Conservation (phyloP, 2,113 vertebrate species). For the Grus americana region DNA sequence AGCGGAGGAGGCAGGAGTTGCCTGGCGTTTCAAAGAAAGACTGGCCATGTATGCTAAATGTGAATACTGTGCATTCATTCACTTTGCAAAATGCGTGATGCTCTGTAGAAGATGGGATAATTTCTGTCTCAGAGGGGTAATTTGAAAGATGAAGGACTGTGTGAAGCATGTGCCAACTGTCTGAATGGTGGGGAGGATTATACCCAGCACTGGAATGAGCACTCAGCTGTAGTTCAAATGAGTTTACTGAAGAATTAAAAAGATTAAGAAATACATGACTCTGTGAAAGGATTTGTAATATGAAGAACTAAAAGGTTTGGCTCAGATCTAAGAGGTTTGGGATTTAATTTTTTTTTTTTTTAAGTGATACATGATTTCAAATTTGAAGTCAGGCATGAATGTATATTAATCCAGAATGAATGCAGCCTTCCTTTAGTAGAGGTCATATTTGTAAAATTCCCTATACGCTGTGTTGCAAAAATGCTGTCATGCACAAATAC, state of each 20-base stretch:
- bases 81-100: constrained; percentile 43
- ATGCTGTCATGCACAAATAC: neutral
- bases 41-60: constrained; percentile 44
- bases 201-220: constrained; percentile 56
- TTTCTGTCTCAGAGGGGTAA: constrained; percentile 69
- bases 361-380: neutral
- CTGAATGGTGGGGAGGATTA: constrained; percentile 68
- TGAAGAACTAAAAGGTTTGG: constrained; percentile 19
- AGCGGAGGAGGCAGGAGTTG: constrained; percentile 21
- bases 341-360: neutral
- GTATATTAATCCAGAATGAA: neutral
- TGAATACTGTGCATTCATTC: constrained; percentile 57
- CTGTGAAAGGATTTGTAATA: constrained; percentile 55
- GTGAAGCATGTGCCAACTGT: constrained; percentile 65
- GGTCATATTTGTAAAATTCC: neutral
- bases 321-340: constrained; percentile 49
- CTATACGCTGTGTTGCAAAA: neutral
- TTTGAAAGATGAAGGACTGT: constrained; percentile 70
- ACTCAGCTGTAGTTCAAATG: constrained; percentile 68
- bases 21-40: constrained; percentile 53
- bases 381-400: neutral
- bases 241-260: constrained; percentile 72
- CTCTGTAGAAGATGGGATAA: constrained; percentile 66
- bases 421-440: neutral
- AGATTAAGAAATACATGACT: constrained; percentile 63